phyloP scores from a whole-genome alignment of 2,797 vertebrate species.

The Notolepis coatsorum region DNA sequence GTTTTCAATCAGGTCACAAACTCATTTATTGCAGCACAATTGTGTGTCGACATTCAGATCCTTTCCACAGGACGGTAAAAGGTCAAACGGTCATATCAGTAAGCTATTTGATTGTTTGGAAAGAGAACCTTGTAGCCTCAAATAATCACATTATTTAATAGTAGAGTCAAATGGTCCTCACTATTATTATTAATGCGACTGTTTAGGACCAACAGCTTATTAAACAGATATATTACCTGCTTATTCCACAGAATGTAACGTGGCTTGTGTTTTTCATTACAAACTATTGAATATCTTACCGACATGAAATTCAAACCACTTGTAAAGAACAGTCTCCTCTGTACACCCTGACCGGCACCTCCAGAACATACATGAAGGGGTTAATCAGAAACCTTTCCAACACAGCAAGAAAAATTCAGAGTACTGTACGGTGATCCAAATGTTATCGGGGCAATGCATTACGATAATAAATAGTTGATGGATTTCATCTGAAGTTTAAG shows the following conservation, averaged over 20 bases:
- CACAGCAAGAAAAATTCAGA: constrained; percentile 22
- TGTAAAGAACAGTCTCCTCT: constrained; percentile 54
- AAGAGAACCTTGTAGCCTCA: too few relatives aligned
- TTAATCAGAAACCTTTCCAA: constrained; percentile 50
- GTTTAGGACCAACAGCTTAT: too few relatives aligned
- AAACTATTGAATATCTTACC: too few relatives aligned
- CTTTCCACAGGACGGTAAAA: constrained; percentile 79
- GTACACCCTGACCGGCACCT: constrained; percentile 48
- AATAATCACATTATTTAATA: too few relatives aligned
- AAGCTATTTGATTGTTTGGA: too few relatives aligned
- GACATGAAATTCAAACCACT: constrained; percentile 54
- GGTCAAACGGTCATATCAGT: too few relatives aligned
- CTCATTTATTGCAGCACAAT: constrained; percentile 79
- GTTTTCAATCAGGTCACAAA: constrained; percentile 68
- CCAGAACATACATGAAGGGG: constrained; percentile 30
- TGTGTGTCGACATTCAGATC: constrained; percentile 73
- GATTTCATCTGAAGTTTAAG: constrained; percentile 8
- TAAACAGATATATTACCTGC: too few relatives aligned
- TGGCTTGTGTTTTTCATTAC: too few relatives aligned
- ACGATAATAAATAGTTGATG: constrained; percentile 74
- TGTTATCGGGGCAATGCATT: constrained; percentile 41
- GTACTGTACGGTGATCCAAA: constrained; percentile 46
- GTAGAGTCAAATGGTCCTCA: too few relatives aligned
- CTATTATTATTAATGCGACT: too few relatives aligned
- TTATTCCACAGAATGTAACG: too few relatives aligned